Base-by-base conservation (phyloP, 2,888 invertebrate genomes). In the Meandrusa payeni region DNA sequence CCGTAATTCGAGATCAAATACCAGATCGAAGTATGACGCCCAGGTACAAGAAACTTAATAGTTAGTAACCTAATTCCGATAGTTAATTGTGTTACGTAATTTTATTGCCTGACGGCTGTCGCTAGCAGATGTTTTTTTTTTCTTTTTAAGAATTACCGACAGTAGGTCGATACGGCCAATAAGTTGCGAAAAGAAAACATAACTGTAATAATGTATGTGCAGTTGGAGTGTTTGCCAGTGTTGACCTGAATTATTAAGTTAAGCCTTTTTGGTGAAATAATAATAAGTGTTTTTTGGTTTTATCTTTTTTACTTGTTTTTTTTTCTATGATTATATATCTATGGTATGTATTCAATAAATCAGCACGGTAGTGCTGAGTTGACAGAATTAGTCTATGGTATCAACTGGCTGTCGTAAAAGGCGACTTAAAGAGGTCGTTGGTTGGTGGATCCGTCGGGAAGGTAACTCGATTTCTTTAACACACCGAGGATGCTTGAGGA, bases 141-240 rank as follows among this genome's bases (percentile, higher is more conserved):
- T 10, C 3, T 24, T 20, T 41, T 43, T 37, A 17, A 20, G 13
- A 19, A 20, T 37, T 12, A 31, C 29, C 7, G 19, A 24, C 24
- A 37, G 43, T 37, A 37, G 43, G 31, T 24, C 43, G 43, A 37
- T 37, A 19, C 43, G 43, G 37, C 43, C 31, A 43, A 43, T 43
- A 43, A 43, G 37, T 43, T 43, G 43, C 43, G 37, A 43, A 43
- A 43, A 43, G 43, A 37, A 43, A 43, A 43, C 43, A 43, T 43
- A 43, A 43, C 43, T 43, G 43, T 43, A 43, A 43, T 37, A 10
- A 37, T n/a, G 43, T 43, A 43, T 43, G 31, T 43, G 37, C 43
- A 43, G 43, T 43, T 43, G 42, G 17, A 34, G 27, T 29, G 15
- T 36, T 36, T 23, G 5, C 9, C 31, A 31, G 5, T n/a, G n/a